Evolutionary conservation across 2,113 vertebrate genomes (phyloP).

Genomic region (Sinocyclocheilus rhinocerous): DNA sequence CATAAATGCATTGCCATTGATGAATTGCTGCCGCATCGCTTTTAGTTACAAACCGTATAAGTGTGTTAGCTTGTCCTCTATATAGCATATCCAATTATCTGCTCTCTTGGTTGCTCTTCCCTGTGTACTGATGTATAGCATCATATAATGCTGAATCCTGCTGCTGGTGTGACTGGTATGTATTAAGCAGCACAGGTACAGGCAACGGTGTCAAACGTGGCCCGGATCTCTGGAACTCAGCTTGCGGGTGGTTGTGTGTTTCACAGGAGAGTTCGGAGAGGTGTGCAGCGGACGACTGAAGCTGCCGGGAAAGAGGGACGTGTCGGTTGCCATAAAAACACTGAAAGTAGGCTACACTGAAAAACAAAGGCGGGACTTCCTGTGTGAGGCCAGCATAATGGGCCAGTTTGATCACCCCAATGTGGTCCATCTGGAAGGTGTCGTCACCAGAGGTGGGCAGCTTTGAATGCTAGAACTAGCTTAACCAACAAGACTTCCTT

Average conservation of each 20-base stretch:
- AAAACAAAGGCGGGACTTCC: conserved; percentile 94
- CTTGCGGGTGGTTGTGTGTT: conserved; percentile 32
- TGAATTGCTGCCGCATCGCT: conserved; percentile 71
- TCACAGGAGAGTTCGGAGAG: conserved; percentile 96
- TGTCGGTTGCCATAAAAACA: conserved; percentile 95
- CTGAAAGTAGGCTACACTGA: conserved; percentile 97
- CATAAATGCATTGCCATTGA: conserved; percentile 60
- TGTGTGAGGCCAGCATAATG: conserved; percentile 99
- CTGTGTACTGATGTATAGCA: conserved; percentile 62
- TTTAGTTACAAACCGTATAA: conserved; percentile 65
- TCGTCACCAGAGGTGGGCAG: conserved; percentile 91
- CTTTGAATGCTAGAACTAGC: not conserved
- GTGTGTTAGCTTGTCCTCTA: conserved; percentile 62
- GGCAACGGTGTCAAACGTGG: conserved; percentile 13
- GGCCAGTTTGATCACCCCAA: conserved; percentile 98
- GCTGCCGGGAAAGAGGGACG: conserved; percentile 93
- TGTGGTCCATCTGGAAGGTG: conserved; percentile 95
- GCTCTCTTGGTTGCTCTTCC: conserved; percentile 59
- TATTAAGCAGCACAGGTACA: not conserved
- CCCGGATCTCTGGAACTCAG: conserved; percentile 14
- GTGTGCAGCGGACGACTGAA: conserved; percentile 96
- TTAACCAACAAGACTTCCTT: not conserved
- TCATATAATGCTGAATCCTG: conserved; percentile 64
- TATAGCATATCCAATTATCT: conserved; percentile 69
- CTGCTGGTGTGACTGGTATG: conserved; percentile 60